These are phyloP conservation scores for Platycheirus rosarum DNA, from an alignment of 2,888 invertebrate genomes.

Conservation along the genomic window DNA sequence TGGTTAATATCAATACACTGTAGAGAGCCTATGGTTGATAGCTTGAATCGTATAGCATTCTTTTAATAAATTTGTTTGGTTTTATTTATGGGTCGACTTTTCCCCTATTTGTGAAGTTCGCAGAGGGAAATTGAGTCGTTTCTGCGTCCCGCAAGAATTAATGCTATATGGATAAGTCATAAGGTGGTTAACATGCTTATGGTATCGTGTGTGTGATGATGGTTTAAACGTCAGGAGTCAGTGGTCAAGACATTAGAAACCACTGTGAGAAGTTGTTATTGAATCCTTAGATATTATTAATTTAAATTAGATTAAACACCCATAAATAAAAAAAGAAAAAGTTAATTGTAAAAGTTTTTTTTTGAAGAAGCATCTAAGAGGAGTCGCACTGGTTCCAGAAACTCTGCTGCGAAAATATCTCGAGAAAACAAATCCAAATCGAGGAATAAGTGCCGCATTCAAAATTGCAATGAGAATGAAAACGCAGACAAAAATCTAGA, in stretches of 20 bases:
- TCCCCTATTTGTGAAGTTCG: constrained; percentile 3
- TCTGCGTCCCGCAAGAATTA: constrained; percentile 29
- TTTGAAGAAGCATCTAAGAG: too few relatives aligned
- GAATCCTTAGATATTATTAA: too few relatives aligned
- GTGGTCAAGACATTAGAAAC: constrained; percentile 8
- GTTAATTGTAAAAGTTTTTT: too few relatives aligned
- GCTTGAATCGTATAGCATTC: constrained; percentile 52
- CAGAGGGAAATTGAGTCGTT: constrained; percentile 29
- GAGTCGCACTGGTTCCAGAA: too few relatives aligned
- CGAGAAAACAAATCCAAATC: too few relatives aligned
- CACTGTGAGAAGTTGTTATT: constrained; percentile 14
- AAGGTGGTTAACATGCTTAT: constrained; percentile 8
- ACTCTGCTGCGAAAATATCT: too few relatives aligned
- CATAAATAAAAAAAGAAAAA: too few relatives aligned
- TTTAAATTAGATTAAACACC: too few relatives aligned
- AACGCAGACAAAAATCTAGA: too few relatives aligned
- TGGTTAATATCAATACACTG: background rate
- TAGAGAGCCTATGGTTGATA: background rate
- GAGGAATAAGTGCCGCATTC: too few relatives aligned
- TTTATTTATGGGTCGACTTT: constrained; percentile 59
- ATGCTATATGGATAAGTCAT: constrained; percentile 42
- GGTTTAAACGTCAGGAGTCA: background rate
- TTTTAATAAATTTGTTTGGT: constrained; percentile 63
- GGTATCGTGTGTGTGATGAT: background rate
- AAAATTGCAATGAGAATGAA: too few relatives aligned